Percentiles rank a stretch among this genome's conserved stretches.
Conservation (phyloP, 2,797 vertebrate genomes). For the Chromobotia macracanthus region DNA sequence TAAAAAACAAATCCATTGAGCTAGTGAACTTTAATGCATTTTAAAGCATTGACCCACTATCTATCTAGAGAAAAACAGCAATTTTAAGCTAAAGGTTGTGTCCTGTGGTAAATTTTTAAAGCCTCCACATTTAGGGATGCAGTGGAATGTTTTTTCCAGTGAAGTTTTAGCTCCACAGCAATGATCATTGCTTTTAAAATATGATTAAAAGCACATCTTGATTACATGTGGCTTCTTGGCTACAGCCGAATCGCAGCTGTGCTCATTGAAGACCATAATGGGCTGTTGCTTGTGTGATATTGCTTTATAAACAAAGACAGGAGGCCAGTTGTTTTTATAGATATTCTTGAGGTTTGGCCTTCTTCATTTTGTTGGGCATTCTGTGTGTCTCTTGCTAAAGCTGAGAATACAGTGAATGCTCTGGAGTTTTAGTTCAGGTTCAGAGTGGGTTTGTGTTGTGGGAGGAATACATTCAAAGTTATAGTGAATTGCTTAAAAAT, state of each 20-base stretch:
- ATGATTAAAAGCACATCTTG: not conserved
- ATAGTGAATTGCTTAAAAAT: not conserved
- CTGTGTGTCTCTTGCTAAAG: not conserved
- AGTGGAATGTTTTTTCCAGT: not conserved
- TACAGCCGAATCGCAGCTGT: not conserved
- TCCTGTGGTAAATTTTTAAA: not conserved
- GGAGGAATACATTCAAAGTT: not conserved
- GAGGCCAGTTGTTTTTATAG: not conserved
- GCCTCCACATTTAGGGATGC: not conserved
- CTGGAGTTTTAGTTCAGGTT: not conserved
- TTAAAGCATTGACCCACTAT: too few species aligned
- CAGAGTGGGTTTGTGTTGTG: not conserved
- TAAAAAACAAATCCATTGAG: not conserved
- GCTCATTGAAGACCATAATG: not conserved
- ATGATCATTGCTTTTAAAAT: too few species aligned
- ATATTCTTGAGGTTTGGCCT: not conserved
- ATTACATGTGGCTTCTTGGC: not conserved
- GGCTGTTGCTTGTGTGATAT: not conserved
- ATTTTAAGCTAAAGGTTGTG: not conserved
- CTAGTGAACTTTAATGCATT: not conserved
- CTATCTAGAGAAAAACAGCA: not conserved
- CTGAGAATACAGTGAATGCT: not conserved
- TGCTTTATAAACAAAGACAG: not conserved
- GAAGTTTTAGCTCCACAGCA: too few species aligned
- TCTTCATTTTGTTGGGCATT: not conserved